Evolutionary conservation across 2,888 invertebrate species (phyloP).

Genomic region (Caenorhabditis sp.): DNA sequence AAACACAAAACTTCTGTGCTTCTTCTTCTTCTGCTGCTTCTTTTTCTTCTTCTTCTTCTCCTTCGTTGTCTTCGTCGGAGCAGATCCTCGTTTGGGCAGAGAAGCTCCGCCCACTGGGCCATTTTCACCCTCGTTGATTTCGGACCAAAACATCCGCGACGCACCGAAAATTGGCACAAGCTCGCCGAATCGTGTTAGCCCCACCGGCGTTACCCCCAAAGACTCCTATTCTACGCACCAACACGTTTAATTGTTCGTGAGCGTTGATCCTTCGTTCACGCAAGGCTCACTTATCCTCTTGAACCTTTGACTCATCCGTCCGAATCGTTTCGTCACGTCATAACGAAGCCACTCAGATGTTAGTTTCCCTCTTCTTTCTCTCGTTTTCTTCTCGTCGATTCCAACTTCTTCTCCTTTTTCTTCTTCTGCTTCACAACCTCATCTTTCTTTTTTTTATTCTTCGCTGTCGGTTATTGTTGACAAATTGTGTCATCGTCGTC

Average conservation of each 20-base stretch:
- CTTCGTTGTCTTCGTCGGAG: too few species aligned
- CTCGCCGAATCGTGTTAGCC: not conserved
- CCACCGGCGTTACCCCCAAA: not conserved
- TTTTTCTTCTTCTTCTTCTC: not conserved
- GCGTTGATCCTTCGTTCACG: not conserved
- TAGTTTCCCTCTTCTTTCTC: not conserved
- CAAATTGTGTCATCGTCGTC: constrained; percentile 1
- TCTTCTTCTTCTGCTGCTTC: not conserved
- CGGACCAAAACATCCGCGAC: constrained; percentile 2
- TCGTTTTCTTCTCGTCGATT: not conserved
- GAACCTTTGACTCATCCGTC: constrained; percentile 1
- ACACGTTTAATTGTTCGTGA: not conserved
- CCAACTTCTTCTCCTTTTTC: not conserved
- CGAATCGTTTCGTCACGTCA: constrained; percentile 24
- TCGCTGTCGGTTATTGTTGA: constrained; percentile 44
- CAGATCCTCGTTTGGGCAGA: constrained; percentile 12
- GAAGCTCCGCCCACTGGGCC: constrained; percentile 28
- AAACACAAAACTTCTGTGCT: constrained; percentile 6
- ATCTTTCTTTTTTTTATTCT: not conserved
- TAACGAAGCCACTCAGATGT: constrained; percentile 39
- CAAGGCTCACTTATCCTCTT: too few species aligned
- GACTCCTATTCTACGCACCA: too few species aligned
- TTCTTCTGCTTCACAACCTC: not conserved
- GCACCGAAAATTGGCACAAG: not conserved
- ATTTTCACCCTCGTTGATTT: constrained; percentile 15